Conservation (phyloP, 30 jellyfish, hydroid and myxozoan genomes). For the Rhopilema esculentum region DNA sequence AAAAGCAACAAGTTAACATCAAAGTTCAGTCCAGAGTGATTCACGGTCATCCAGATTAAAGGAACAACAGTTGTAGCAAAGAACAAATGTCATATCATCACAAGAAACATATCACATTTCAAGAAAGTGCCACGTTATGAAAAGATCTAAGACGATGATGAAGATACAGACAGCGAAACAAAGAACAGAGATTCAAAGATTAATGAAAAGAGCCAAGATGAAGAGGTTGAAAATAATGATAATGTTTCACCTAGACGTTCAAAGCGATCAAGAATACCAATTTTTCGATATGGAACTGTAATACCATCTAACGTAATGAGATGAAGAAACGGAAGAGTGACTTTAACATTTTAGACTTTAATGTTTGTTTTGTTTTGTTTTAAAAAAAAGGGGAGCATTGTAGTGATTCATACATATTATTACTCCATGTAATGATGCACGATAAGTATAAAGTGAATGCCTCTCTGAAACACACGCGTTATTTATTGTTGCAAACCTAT, state of each 20-base stretch:
- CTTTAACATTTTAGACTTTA: not conserved
- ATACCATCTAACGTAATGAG: constrained; percentile 23
- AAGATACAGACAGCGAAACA: constrained; percentile 9
- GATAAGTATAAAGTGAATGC: no score
- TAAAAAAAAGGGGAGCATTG: not conserved
- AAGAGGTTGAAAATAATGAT: not conserved
- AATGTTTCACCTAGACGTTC: constrained; percentile 25
- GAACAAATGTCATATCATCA: constrained; percentile 30
- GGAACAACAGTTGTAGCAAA: constrained; percentile 57
- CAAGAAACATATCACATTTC: constrained; percentile 39
- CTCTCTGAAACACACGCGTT: no score
- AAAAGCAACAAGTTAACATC: constrained; percentile 26
- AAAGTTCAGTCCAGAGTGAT: constrained; percentile 50
- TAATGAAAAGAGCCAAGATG: not conserved
- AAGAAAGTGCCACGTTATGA: constrained; percentile 42
- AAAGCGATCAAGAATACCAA: constrained; percentile 45
- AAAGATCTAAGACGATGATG: constrained; percentile 17
- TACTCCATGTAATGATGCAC: constrained; percentile 3
- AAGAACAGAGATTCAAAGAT: constrained; percentile 3
- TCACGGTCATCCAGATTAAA: not conserved
- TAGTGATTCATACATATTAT: not conserved
- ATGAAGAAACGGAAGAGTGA: not conserved
- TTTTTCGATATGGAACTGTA: not conserved
- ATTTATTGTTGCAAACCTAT: no score
- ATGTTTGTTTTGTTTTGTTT: not conserved